These are phyloP conservation scores for Dryobota labecula DNA, from an alignment of 2,888 invertebrate species.

Conservation along the genomic window DNA sequence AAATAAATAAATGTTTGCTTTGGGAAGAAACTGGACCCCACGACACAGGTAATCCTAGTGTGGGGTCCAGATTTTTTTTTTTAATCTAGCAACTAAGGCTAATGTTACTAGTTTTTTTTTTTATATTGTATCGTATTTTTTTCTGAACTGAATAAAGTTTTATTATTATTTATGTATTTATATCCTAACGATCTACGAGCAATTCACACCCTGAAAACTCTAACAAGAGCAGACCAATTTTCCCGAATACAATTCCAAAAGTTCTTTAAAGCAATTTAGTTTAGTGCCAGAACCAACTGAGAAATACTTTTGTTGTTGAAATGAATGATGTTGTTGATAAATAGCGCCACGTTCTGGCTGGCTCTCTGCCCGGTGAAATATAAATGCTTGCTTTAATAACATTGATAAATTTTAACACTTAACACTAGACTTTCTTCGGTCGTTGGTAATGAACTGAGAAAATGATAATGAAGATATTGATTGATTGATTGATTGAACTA, in stretches of 20 bases:
- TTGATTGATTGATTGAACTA: too few relatives aligned
- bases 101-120: too few relatives aligned
- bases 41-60: too few relatives aligned
- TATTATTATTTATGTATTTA: too few relatives aligned
- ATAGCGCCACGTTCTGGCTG: conserved; percentile 25
- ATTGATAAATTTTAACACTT: conserved; percentile 14
- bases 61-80: too few relatives aligned
- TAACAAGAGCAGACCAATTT: conserved; percentile 20
- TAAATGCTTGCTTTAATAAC: conserved; percentile 20
- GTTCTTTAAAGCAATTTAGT: conserved; percentile 53
- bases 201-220: conserved; percentile 12
- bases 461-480: too few relatives aligned
- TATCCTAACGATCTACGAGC: not conserved
- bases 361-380: conserved; percentile 35
- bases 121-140: too few relatives aligned
- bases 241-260: conserved; percentile 33
- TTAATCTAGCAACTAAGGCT: too few relatives aligned
- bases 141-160: too few relatives aligned
- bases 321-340: conserved; percentile 55
- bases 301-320: conserved; percentile 43
- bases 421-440: not conserved
- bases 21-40: too few relatives aligned
- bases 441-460: not conserved
- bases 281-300: conserved; percentile 53
- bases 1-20: too few relatives aligned